These are phyloP conservation scores for Chaetogeoica ovagalla DNA, from an alignment of 2,888 invertebrate species.

Conservation along the genomic window DNA sequence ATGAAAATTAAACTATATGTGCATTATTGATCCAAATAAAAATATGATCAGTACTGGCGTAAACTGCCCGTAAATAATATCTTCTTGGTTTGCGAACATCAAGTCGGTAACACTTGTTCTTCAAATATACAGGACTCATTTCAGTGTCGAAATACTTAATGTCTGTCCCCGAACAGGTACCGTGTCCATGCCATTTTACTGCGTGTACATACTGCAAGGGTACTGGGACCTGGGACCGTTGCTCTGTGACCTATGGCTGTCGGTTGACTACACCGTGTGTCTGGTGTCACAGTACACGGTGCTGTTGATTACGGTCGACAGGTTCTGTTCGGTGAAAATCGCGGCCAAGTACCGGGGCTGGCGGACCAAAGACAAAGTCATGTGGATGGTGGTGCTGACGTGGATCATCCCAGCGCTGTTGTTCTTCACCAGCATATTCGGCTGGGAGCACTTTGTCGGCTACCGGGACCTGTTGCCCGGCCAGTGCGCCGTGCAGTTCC, in stretches of 20 bases:
- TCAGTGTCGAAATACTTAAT: neutral
- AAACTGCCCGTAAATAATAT: too few species aligned
- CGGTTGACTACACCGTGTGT: slow-evolving; percentile 98
- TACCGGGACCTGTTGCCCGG: slow-evolving; percentile 83
- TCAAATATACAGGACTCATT: too few species aligned
- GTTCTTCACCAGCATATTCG: slow-evolving; percentile 97
- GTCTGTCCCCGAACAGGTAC: slow-evolving; percentile 68
- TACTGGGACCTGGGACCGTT: slow-evolving; percentile 96
- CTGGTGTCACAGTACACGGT: slow-evolving; percentile 99
- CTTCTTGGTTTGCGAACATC: too few species aligned
- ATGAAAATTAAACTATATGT: too few species aligned
- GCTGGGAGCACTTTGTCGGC: slow-evolving; percentile 98
- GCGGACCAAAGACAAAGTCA: slow-evolving; percentile 90
- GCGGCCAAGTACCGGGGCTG: slow-evolving; percentile 96
- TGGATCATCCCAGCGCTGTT: slow-evolving; percentile 96
- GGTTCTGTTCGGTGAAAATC: slow-evolving; percentile 98
- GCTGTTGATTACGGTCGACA: slow-evolving; percentile 94
- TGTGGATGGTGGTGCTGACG: slow-evolving; percentile 93
- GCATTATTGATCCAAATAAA: too few species aligned
- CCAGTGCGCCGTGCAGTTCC: slow-evolving; percentile 94
- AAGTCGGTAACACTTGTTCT: too few species aligned
- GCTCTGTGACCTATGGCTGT: slow-evolving; percentile 96
- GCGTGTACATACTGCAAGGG: slow-evolving; percentile 93
- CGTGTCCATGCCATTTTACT: slow-evolving; percentile 98
- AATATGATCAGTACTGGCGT: too few species aligned